Evolutionary conservation across 1,140 invertebrate genomes (phyloP).

Genomic region (Drosophila carrolli): DNA sequence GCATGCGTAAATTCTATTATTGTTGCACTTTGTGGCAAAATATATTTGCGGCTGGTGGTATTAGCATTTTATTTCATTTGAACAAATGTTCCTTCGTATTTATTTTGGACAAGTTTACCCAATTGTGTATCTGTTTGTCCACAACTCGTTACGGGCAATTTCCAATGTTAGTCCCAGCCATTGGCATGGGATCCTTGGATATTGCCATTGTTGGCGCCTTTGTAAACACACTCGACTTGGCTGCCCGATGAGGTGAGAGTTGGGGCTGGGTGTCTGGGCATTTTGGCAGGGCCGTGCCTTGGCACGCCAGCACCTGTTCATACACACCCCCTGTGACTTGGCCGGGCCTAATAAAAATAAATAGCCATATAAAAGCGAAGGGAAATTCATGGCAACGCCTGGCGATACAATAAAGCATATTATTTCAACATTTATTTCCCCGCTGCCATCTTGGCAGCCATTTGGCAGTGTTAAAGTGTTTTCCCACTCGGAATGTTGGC

Average conservation of each 20-base stretch:
- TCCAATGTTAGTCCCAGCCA: slow-evolving; percentile 20
- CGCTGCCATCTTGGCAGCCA: slow-evolving; percentile 45
- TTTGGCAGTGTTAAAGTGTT: slow-evolving; percentile 62
- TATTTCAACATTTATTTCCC: slow-evolving; percentile 72
- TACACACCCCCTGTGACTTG: slow-evolving; percentile 1
- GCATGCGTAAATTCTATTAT: slow-evolving; percentile 58
- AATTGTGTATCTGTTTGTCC: slow-evolving; percentile 52
- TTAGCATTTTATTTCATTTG: slow-evolving; percentile 70
- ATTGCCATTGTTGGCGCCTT: slow-evolving; percentile 37
- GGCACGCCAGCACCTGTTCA: slow-evolving; percentile 47
- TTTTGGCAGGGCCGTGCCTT: slow-evolving; percentile 30
- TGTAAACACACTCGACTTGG: slow-evolving; percentile 44
- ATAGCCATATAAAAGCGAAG: slow-evolving; percentile 60
- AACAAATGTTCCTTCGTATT: slow-evolving; percentile 44
- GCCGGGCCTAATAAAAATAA: slow-evolving; percentile 61
- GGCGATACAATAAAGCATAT: slow-evolving; percentile 68
- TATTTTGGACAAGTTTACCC: slow-evolving; percentile 47
- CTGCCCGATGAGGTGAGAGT: background rate
- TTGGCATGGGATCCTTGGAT: background rate
- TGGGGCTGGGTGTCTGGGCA: background rate
- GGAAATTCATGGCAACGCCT: slow-evolving; percentile 63
- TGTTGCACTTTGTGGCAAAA: slow-evolving; percentile 55
- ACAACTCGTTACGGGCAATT: slow-evolving; percentile 39
- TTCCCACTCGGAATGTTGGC: slow-evolving; percentile 37
- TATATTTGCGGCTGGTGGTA: slow-evolving; percentile 58